Percentiles rank a stretch among this genome's conserved stretches.
Conservation (phyloP, 2,888 invertebrate species). For the Cheilosia variabilis region DNA sequence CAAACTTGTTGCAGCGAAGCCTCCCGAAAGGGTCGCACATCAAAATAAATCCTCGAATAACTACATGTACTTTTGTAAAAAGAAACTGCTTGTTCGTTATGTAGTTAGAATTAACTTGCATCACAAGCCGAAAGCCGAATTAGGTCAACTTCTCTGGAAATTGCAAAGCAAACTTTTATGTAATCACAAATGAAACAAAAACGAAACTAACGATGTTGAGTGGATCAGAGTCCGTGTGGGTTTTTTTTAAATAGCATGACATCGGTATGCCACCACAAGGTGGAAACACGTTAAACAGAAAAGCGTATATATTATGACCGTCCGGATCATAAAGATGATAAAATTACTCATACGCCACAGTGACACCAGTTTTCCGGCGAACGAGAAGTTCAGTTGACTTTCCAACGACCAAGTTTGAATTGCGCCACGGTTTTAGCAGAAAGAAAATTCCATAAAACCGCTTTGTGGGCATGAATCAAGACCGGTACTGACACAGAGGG, state of each 20-base stretch:
- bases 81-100: not conserved
- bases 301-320: not conserved
- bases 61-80: not conserved
- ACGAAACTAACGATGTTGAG: too few relatives aligned
- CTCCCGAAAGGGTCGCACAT: not conserved
- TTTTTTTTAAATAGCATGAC: too few relatives aligned
- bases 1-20: not conserved
- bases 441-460: too few relatives aligned
- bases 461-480: too few relatives aligned
- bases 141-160: not conserved
- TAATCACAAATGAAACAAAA: too few relatives aligned
- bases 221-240: too few relatives aligned
- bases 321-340: not conserved
- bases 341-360: conserved; percentile 1
- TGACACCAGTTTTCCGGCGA: not conserved
- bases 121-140: not conserved
- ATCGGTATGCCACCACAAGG: too few relatives aligned
- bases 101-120: not conserved
- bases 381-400: not conserved
- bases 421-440: too few relatives aligned
- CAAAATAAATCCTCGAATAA: not conserved
- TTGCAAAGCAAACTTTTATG: too few relatives aligned
- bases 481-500: too few relatives aligned
- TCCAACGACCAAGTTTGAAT: not conserved
- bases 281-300: too few relatives aligned